Conservation (phyloP, 1,140 invertebrate genomes). For the Lordiphosa mommai region DNA sequence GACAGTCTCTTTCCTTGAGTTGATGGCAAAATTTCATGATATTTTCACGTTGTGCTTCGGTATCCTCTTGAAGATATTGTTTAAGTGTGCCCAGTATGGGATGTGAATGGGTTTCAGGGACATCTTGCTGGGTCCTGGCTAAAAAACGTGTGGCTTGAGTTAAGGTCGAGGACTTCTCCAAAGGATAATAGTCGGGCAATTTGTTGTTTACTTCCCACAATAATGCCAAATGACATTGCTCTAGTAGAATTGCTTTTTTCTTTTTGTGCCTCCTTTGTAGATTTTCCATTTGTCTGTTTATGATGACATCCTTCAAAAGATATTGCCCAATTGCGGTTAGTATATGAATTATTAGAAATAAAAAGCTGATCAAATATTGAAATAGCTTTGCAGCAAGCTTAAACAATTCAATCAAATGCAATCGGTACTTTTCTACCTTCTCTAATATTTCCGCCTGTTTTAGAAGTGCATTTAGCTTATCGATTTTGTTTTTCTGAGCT, state of each 20-base stretch:
- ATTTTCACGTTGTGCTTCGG: not conserved
- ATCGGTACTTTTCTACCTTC: not conserved
- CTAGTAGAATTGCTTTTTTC: no score
- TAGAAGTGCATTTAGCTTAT: not conserved
- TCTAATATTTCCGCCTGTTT: not conserved
- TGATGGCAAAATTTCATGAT: not conserved
- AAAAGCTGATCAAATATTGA: no score
- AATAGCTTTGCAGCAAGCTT: no score
- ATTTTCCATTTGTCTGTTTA: not conserved
- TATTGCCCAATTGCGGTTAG: constrained; percentile 1
- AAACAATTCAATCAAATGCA: no score
- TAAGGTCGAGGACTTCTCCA: no score
- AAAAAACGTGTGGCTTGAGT: not conserved
- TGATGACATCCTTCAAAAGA: no score
- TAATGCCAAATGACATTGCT: not conserved
- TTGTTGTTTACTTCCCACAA: not conserved
- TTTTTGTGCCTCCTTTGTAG: not conserved
- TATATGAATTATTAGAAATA: no score
- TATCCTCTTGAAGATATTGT: not conserved
- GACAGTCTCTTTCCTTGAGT: not conserved
- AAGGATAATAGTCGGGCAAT: not conserved
- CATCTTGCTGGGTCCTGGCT: not conserved
- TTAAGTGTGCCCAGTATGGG: not conserved
- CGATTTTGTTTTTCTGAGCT: no score
- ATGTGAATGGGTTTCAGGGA: not conserved